A percentile compares a stretch with the other conserved stretches of the same genome.
phyloP scores from a whole-genome alignment of 2,888 invertebrate genomes.

The Drosophila paramelanica region DNA sequence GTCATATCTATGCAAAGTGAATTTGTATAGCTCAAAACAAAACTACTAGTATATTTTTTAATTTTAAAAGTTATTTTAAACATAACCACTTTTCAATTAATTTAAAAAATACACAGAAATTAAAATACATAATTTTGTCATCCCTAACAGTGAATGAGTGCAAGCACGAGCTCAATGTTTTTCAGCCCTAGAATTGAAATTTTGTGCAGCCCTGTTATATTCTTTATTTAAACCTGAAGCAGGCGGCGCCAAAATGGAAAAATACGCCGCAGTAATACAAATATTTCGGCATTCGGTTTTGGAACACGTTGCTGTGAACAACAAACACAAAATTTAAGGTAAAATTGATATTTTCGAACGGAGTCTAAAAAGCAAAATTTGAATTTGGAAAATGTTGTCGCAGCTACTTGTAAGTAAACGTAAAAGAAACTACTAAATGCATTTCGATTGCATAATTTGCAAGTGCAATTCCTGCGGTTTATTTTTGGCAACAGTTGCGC shows the following conservation, averaged over 20 bases:
- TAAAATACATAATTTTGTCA: background rate
- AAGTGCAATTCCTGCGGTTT: conserved; percentile 3
- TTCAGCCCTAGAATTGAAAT: conserved; percentile 20
- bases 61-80: background rate
- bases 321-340: conserved; percentile 32
- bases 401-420: conserved; percentile 38
- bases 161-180: background rate
- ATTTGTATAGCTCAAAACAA: background rate
- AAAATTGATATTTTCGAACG: background rate
- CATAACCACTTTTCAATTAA: background rate
- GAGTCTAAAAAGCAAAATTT: background rate
- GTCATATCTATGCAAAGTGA: background rate
- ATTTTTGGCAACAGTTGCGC: conserved; percentile 36
- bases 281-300: conserved; percentile 7
- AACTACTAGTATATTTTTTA: background rate
- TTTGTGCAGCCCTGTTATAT: conserved; percentile 19
- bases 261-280: background rate
- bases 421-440: conserved; percentile 2
- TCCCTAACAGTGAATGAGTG: conserved; percentile 1
- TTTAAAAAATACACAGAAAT: background rate
- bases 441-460: conserved; percentile 33
- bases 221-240: conserved; percentile 16
- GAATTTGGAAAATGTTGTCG: conserved; percentile 27
- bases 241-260: conserved; percentile 45
- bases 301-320: conserved; percentile 3